phyloP scores from a whole-genome alignment of 2,113 vertebrate genomes.

The Pandion haliaetus region DNA sequence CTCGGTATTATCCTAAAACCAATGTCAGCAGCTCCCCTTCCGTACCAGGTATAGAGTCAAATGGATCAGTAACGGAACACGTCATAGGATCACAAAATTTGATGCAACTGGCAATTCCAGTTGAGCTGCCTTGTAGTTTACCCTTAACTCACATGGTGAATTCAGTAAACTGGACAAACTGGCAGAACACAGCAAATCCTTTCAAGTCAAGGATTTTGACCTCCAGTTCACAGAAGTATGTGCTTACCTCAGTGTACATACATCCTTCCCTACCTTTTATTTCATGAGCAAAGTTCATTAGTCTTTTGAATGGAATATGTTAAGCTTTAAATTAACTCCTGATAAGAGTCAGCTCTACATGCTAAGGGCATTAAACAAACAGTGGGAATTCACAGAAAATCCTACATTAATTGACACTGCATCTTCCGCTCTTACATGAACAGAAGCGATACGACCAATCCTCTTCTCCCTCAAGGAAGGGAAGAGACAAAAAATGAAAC shows the following conservation, averaged over 20 bases:
- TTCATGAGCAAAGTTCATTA: background rate
- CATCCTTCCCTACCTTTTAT: background rate
- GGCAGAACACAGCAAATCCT: background rate
- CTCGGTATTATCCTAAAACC: background rate
- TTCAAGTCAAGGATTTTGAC: slow-evolving; percentile 4
- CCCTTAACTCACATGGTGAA: background rate
- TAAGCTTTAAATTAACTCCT: background rate
- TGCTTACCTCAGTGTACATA: background rate
- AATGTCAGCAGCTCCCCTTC: background rate
- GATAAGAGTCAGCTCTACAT: background rate
- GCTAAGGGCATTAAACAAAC: background rate
- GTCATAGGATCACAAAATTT: background rate
- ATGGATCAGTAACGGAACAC: background rate
- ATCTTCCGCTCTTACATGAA: background rate
- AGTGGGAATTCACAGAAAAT: background rate
- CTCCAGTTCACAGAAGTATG: background rate
- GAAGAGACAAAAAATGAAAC: background rate
- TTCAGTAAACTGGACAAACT: background rate
- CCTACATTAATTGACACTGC: background rate
- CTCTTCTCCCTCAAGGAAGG: background rate
- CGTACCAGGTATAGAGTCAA: background rate
- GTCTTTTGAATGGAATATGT: background rate
- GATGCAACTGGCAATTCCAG: background rate
- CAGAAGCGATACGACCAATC: background rate
- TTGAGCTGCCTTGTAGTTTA: background rate